phyloP scores from a whole-genome alignment of 64 coral and sea anemone species.

The Orbicella faveolata region DNA sequence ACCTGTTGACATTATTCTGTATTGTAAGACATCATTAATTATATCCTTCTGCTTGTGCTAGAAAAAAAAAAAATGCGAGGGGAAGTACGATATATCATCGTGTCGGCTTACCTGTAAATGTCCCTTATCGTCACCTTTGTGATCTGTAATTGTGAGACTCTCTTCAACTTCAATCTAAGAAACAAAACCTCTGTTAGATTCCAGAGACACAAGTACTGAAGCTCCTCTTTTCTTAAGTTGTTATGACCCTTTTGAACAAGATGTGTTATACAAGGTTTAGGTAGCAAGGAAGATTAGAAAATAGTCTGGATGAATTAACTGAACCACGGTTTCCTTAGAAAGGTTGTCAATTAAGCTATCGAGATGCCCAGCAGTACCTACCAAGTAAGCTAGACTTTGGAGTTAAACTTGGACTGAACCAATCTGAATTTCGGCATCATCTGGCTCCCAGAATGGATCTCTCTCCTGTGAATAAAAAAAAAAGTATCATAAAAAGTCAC shows the following conservation, averaged over 20 bases:
- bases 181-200: not conserved
- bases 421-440: constrained; percentile 83
- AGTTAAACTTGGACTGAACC: constrained; percentile 81
- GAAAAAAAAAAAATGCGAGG: not conserved
- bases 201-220: not conserved
- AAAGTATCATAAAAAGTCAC: not conserved
- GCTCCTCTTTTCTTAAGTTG: not conserved
- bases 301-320: too few species aligned
- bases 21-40: too few species aligned
- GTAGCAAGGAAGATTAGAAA: too few species aligned
- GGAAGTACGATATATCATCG: too few species aligned
- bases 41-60: too few species aligned
- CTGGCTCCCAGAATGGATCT: constrained; percentile 95
- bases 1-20: too few species aligned
- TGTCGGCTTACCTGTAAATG: constrained; percentile 59
- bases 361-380: not conserved
- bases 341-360: too few species aligned
- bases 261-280: too few species aligned
- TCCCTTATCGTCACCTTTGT: constrained; percentile 78
- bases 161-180: constrained; percentile 91
- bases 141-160: constrained; percentile 77
- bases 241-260: too few species aligned
- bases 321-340: too few species aligned
- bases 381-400: constrained; percentile 57
- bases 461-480: constrained; percentile 51